Conservation (phyloP, 2,113 vertebrate species). For the Poicephalus meyeri region DNA sequence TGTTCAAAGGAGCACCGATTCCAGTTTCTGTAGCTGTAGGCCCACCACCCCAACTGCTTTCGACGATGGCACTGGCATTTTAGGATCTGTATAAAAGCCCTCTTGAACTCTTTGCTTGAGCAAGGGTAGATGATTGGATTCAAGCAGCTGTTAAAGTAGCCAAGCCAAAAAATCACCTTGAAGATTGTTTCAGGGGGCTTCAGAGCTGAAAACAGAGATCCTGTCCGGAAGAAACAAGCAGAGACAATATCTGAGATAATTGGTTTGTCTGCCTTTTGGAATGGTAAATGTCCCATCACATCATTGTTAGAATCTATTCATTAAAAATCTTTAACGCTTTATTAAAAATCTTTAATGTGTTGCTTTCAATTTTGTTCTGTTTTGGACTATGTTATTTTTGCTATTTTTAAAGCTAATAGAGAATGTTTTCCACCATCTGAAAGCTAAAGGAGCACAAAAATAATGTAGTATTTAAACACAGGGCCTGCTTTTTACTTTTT, state of each 20-base stretch:
- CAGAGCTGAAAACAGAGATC: constrained; percentile 87
- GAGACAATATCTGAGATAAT: neutral
- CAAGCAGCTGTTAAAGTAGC: constrained; percentile 98
- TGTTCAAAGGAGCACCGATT: constrained; percentile 82
- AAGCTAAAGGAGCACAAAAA: neutral
- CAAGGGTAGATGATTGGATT: constrained; percentile 98
- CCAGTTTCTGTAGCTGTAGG: constrained; percentile 88
- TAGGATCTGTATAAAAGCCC: constrained; percentile 93
- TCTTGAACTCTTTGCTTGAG: constrained; percentile 97
- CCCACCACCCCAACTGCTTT: constrained; percentile 80
- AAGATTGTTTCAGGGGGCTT: constrained; percentile 88
- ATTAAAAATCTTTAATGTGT: neutral
- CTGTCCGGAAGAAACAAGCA: constrained; percentile 69
- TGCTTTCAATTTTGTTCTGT: neutral
- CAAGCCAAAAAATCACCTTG: constrained; percentile 97
- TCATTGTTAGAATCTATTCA: neutral
- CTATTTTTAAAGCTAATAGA: neutral
- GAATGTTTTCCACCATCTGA: neutral
- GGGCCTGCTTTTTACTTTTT: neutral
- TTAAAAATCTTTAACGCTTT: neutral
- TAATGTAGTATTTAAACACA: neutral
- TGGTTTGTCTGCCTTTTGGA: neutral
- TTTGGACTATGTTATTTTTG: neutral
- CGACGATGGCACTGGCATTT: constrained; percentile 87
- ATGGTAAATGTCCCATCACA: neutral